phyloP scores from a whole-genome alignment of 64 coral and sea anemone genomes.

The Montipora foliosa region DNA sequence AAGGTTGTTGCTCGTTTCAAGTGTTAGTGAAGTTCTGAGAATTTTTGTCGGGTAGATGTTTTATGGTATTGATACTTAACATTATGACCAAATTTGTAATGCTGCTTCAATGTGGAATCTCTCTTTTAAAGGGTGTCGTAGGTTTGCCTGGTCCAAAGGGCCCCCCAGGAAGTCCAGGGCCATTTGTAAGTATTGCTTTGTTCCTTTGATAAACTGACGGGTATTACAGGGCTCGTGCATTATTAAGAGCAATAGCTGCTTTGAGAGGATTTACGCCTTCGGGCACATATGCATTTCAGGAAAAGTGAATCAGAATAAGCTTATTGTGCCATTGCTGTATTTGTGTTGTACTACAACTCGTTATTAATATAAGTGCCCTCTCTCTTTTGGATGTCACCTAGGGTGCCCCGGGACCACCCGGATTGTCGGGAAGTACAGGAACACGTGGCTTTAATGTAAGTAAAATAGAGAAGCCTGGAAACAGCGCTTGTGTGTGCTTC shows the following conservation, averaged over 20 bases:
- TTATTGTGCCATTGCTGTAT: neutral
- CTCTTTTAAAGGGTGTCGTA: slow-evolving; percentile 42
- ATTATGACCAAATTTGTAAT: no score
- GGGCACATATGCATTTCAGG: no score
- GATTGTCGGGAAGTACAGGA: neutral
- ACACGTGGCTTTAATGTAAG: neutral
- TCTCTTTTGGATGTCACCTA: neutral
- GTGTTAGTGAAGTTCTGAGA: neutral
- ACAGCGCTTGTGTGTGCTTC: no score
- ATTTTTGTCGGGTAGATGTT: no score
- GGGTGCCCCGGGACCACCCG: slow-evolving; percentile 41
- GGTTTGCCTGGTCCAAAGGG: slow-evolving; percentile 47
- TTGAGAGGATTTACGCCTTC: no score
- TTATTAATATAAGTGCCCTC: neutral
- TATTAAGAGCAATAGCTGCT: no score
- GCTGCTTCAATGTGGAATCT: neutral
- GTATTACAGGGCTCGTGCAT: no score
- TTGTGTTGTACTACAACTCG: neutral
- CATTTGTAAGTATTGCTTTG: slow-evolving; percentile 39
- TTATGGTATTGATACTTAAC: no score
- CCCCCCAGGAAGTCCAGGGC: slow-evolving; percentile 50
- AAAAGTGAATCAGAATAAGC: no score
- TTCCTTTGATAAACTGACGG: neutral
- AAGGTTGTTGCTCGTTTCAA: slow-evolving; percentile 2
- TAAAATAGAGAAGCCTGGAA: no score